These are phyloP conservation scores for Deladenus siricidicola DNA, from an alignment of 2,888 invertebrate genomes.

Conservation along the genomic window DNA sequence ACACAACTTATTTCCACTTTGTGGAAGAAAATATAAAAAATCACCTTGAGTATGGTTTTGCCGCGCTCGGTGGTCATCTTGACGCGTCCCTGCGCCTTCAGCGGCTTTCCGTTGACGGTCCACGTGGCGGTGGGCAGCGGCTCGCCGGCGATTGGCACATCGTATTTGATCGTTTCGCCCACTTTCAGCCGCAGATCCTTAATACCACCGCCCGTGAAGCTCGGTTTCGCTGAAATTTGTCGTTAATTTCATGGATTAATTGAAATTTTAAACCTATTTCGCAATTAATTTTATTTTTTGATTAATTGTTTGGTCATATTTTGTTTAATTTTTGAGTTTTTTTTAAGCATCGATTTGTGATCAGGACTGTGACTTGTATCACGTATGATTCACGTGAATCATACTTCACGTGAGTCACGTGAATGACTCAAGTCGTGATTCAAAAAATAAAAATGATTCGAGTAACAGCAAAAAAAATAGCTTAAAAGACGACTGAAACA, in stretches of 20 bases:
- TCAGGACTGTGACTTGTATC: too few relatives aligned
- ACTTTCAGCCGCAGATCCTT: conserved; percentile 89
- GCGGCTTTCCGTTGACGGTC: conserved; percentile 62
- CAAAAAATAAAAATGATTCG: too few relatives aligned
- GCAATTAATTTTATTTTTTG: background rate
- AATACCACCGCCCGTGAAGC: conserved; percentile 78
- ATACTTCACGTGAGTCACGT: too few relatives aligned
- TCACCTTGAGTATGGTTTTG: conserved; percentile 55
- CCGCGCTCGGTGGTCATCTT: conserved; percentile 53
- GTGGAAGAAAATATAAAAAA: conserved; percentile 3
- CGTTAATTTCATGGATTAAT: background rate
- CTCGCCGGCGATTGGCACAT: conserved; percentile 90
- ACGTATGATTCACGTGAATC: too few relatives aligned
- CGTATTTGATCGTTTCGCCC: conserved; percentile 84
- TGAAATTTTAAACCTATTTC: background rate
- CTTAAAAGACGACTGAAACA: too few relatives aligned
- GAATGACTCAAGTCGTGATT: too few relatives aligned
- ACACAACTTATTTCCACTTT: too few relatives aligned
- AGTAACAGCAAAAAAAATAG: too few relatives aligned
- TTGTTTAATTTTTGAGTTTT: too few relatives aligned
- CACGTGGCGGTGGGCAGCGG: conserved; percentile 88
- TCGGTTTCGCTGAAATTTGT: conserved; percentile 55
- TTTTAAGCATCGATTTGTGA: too few relatives aligned
- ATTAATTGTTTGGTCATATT: background rate
- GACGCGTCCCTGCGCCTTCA: conserved; percentile 53